Evolutionary conservation across 2,888 invertebrate species (phyloP).

Genomic region (Mimumesa dahlbomi): DNA sequence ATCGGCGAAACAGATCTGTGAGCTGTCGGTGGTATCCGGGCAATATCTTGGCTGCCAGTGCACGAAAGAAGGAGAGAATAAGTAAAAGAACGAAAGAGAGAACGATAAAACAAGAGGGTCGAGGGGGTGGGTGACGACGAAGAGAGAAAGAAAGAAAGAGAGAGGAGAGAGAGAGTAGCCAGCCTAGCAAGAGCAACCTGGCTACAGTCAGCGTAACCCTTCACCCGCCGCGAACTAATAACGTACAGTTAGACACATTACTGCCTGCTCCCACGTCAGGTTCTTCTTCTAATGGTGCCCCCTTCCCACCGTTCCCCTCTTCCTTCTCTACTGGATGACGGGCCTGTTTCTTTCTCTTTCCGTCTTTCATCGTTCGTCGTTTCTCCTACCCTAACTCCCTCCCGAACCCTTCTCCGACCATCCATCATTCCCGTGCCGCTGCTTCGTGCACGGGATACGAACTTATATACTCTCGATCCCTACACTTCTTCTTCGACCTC

Average conservation of each 20-base stretch:
- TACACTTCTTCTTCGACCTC: conserved; percentile 31
- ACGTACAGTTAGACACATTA: conserved; percentile 71
- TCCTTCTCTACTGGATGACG: conserved; percentile 6
- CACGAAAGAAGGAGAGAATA: conserved; percentile 1
- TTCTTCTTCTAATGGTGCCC: conserved; percentile 66
- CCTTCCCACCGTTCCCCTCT: conserved; percentile 21
- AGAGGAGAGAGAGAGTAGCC: conserved; percentile 24
- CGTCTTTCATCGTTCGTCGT: conserved; percentile 1
- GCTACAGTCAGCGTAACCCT: conserved; percentile 68
- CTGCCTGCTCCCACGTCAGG: conserved; percentile 63
- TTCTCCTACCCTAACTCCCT: background rate
- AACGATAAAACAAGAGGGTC: conserved; percentile 19
- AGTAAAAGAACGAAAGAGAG: conserved; percentile 5
- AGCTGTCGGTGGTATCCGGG: conserved; percentile 70
- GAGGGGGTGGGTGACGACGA: background rate
- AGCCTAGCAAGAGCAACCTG: conserved; percentile 43
- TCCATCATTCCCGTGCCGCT: conserved; percentile 65
- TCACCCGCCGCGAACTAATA: conserved; percentile 71
- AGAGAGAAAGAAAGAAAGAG: conserved; percentile 11
- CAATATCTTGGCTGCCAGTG: conserved; percentile 68
- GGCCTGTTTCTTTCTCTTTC: too few relatives aligned
- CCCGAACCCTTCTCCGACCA: conserved; percentile 44
- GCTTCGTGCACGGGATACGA: conserved; percentile 59
- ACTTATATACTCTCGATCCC: conserved; percentile 54
- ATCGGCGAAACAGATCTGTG: conserved; percentile 71